These are phyloP conservation scores for Meloidogyne floridensis DNA, from an alignment of 1,140 invertebrate genomes.

Conservation along the genomic window DNA sequence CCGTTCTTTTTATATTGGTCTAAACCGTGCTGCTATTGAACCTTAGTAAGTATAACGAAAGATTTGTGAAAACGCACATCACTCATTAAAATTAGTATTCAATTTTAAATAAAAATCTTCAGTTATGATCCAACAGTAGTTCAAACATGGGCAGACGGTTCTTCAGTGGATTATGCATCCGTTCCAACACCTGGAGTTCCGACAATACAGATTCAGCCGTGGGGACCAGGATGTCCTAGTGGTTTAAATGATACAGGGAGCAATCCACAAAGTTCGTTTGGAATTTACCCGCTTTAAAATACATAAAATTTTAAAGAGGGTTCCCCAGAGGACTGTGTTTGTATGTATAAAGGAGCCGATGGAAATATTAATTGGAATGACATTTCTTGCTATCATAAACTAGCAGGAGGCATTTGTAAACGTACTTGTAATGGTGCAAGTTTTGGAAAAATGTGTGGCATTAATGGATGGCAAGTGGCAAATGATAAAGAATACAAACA, in stretches of 20 bases:
- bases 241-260: neutral
- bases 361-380: neutral
- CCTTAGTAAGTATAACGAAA: neutral
- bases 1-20: neutral
- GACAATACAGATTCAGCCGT: neutral
- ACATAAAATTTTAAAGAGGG: neutral
- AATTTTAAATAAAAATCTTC: neutral
- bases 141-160: neutral
- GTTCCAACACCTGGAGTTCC: neutral
- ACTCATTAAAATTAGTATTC: too few relatives aligned
- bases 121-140: neutral
- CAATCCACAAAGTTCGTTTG: neutral
- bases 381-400: slow-evolving; percentile 2
- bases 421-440: neutral
- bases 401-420: neutral
- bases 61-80: too few relatives aligned
- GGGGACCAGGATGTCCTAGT: neutral
- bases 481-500: neutral
- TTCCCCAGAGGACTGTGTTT: neutral
- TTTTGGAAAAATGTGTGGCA: neutral
- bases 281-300: neutral
- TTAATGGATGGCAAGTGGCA: neutral
- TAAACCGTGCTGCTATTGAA: neutral
- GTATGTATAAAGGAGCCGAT: neutral
- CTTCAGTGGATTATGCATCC: neutral